These are phyloP conservation scores for Sciurus carolinensis DNA, from an alignment of 2,797 vertebrate species.

Conservation along the genomic window DNA sequence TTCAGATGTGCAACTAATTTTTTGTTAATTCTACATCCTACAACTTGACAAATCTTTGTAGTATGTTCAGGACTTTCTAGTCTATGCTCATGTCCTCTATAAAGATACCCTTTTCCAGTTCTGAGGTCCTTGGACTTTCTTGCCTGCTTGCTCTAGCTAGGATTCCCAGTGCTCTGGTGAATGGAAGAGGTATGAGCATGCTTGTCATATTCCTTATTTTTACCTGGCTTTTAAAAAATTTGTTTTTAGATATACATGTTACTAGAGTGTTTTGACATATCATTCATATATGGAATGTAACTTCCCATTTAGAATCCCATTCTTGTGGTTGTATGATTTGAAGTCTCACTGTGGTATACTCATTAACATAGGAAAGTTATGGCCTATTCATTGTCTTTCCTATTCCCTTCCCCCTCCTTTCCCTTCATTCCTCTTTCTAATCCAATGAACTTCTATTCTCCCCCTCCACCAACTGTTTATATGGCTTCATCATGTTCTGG, in stretches of 20 bases:
- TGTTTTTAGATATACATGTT: too few species aligned
- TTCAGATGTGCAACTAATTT: neutral
- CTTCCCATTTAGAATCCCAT: too few species aligned
- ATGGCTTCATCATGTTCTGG: neutral
- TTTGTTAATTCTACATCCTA: neutral
- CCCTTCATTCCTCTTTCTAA: too few species aligned
- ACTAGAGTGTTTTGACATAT: too few species aligned
- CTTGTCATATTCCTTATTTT: neutral
- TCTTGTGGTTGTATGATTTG: too few species aligned
- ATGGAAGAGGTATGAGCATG: neutral
- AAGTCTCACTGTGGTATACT: too few species aligned
- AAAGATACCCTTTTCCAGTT: neutral
- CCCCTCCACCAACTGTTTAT: neutral
- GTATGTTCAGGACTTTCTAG: neutral
- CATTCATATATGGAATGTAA: too few species aligned
- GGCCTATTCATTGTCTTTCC: too few species aligned
- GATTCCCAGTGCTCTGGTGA: neutral
- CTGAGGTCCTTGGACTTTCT: too few species aligned
- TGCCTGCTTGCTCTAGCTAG: neutral
- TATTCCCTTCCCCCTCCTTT: too few species aligned
- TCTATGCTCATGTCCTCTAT: neutral
- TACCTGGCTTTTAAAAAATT: neutral
- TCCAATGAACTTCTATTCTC: too few species aligned
- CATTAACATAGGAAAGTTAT: too few species aligned
- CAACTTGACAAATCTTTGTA: neutral